Conservation (phyloP, 1,140 invertebrate species). For the Temnothorax nylanderi region DNA sequence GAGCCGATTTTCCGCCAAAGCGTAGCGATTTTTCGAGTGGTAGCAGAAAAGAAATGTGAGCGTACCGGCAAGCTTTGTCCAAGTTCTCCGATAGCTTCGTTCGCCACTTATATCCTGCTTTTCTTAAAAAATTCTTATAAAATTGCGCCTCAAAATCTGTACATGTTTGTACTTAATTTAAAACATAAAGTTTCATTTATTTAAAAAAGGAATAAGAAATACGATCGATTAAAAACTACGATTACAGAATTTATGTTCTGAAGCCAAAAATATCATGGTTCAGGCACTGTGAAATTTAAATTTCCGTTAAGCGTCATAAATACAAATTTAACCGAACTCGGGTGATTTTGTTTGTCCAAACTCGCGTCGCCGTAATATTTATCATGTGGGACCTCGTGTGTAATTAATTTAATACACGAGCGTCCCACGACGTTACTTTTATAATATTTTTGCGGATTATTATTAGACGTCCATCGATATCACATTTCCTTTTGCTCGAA, state of each 20-base stretch:
- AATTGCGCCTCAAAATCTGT: background rate
- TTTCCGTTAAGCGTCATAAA: background rate
- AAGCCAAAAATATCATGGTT: background rate
- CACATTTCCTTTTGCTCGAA: conserved; percentile 38
- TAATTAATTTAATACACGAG: conserved; percentile 32
- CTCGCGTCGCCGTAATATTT: conserved; percentile 4
- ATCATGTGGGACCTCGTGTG: conserved; percentile 25
- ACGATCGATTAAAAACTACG: background rate
- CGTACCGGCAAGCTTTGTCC: background rate
- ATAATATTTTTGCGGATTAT: conserved; percentile 37
- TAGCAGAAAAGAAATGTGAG: conserved; percentile 2
- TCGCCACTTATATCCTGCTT: background rate
- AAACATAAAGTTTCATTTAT: background rate
- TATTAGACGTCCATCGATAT: conserved; percentile 36
- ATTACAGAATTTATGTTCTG: background rate
- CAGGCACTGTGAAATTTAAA: background rate
- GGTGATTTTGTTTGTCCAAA: background rate
- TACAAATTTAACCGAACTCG: background rate
- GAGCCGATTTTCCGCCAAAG: background rate
- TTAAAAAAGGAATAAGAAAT: background rate
- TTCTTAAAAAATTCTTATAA: background rate
- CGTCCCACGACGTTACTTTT: conserved; percentile 22
- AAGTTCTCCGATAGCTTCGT: background rate
- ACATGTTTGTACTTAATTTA: background rate
- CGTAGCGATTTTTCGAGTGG: background rate